A percentile compares a stretch with the other conserved stretches of the same genome.
Conservation (phyloP, 2,888 invertebrate genomes). For the Selenia dentaria region DNA sequence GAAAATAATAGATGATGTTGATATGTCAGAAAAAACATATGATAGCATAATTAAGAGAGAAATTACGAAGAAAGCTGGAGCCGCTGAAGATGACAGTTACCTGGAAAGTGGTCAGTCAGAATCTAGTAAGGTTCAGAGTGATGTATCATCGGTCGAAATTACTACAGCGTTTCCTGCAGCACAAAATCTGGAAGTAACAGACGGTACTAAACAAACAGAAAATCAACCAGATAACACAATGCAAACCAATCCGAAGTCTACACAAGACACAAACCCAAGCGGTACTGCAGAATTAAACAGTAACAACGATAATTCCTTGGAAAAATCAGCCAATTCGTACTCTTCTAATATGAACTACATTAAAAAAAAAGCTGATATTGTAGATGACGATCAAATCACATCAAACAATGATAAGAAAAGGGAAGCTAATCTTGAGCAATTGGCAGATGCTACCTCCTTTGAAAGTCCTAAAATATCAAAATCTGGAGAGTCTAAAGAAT, state of each 20-base stretch:
- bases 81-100: constrained; percentile 64
- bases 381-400: constrained; percentile 37
- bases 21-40: constrained; percentile 31
- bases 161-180: constrained; percentile 46
- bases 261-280: constrained; percentile 41
- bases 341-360: constrained; percentile 36
- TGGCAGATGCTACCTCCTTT: constrained; percentile 36
- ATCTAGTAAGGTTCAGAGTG: constrained; percentile 58
- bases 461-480: constrained; percentile 42
- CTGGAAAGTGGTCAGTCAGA: constrained; percentile 63
- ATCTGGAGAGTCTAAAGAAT: constrained; percentile 44
- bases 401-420: constrained; percentile 64
- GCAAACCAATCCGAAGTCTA: constrained; percentile 42
- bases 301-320: constrained; percentile 34
- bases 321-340: constrained; percentile 39
- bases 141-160: constrained; percentile 43
- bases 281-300: constrained; percentile 45
- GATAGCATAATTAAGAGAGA: constrained; percentile 65
- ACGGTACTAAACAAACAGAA: constrained; percentile 47
- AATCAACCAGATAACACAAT: constrained; percentile 44
- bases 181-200: constrained; percentile 44
- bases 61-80: constrained; percentile 74
- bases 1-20: constrained; percentile 62
- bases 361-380: constrained; percentile 37
- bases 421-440: constrained; percentile 53